phyloP scores from a whole-genome alignment of 1,140 invertebrate species.

The Babylonia areolata region DNA sequence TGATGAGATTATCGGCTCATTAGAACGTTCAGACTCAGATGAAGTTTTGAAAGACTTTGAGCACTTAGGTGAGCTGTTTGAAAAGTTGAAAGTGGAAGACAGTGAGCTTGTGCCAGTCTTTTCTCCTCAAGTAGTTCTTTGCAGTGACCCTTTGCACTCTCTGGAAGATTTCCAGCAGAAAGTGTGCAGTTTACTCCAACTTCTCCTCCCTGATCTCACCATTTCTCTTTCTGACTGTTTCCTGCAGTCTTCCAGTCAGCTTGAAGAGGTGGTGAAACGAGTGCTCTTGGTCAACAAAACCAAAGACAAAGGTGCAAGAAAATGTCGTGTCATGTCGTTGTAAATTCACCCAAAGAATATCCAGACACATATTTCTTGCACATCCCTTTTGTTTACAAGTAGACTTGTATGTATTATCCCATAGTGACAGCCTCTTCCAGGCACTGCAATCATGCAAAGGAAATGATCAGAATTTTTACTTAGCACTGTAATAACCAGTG shows the following conservation, averaged over 20 bases:
- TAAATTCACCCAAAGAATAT: background rate
- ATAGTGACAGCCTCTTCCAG: no score
- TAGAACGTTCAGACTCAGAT: conserved; percentile 38
- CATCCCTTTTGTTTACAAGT: background rate
- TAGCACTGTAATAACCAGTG: no score
- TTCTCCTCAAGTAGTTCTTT: conserved; percentile 38
- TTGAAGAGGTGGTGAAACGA: conserved; percentile 40
- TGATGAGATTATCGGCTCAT: conserved; percentile 38
- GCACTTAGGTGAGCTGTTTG: conserved; percentile 21
- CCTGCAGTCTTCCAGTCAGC: conserved; percentile 27
- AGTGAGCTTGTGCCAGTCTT: conserved; percentile 28
- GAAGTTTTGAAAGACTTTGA: conserved; percentile 31
- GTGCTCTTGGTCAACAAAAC: conserved; percentile 35
- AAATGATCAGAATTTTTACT: no score
- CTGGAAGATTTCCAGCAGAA: conserved; percentile 42
- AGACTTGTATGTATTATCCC: background rate
- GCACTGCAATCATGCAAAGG: no score
- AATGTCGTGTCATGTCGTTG: background rate
- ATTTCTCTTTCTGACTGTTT: conserved; percentile 37
- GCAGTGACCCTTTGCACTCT: conserved; percentile 25
- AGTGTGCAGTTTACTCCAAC: conserved; percentile 39
- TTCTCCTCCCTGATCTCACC: conserved; percentile 47
- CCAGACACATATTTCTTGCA: background rate
- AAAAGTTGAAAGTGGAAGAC: conserved; percentile 3
- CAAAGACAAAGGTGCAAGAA: conserved; percentile 18